phyloP scores from a whole-genome alignment of 1,140 invertebrate genomes.

The Drosophila sp. region DNA sequence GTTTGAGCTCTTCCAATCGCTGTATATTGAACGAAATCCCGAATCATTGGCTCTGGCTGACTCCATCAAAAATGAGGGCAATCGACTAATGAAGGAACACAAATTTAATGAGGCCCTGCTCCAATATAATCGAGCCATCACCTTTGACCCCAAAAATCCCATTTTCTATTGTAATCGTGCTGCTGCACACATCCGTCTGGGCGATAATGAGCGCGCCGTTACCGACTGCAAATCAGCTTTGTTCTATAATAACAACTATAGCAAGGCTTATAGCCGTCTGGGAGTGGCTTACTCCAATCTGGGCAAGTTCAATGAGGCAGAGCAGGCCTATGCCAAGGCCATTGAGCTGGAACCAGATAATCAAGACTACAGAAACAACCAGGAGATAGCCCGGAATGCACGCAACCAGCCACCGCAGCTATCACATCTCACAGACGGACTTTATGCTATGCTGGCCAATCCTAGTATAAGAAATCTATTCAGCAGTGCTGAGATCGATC shows the following conservation, averaged over 20 bases:
- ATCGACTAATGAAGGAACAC: conserved; percentile 92
- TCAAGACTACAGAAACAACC: conserved; percentile 94
- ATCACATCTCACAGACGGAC: conserved; percentile 60
- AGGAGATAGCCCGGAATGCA: conserved; percentile 90
- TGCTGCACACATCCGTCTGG: conserved; percentile 94
- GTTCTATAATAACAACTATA: conserved; percentile 93
- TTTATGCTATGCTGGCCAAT: conserved; percentile 70
- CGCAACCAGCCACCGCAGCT: conserved; percentile 83
- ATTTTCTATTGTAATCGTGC: conserved; percentile 98
- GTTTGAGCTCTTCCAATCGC: conserved; percentile 83
- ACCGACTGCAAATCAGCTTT: conserved; percentile 95
- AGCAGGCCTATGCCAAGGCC: conserved; percentile 93
- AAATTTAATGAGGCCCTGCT: conserved; percentile 91
- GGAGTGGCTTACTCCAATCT: conserved; percentile 95
- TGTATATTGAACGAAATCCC: conserved; percentile 79
- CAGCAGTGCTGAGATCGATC: conserved; percentile 70
- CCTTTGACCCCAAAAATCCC: conserved; percentile 92
- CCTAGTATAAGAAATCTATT: conserved; percentile 72
- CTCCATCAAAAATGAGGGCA: conserved; percentile 92
- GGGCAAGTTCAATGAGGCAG: conserved; percentile 91
- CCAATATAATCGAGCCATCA: conserved; percentile 93
- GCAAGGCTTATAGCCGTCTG: conserved; percentile 97
- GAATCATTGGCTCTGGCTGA: conserved; percentile 88
- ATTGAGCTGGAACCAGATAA: conserved; percentile 96
- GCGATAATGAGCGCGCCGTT: conserved; percentile 91